Percentiles rank a stretch among this genome's conserved stretches.
These are phyloP conservation scores for Rhagonycha lutea DNA, from an alignment of 2,888 invertebrate species.

Conservation along the genomic window DNA sequence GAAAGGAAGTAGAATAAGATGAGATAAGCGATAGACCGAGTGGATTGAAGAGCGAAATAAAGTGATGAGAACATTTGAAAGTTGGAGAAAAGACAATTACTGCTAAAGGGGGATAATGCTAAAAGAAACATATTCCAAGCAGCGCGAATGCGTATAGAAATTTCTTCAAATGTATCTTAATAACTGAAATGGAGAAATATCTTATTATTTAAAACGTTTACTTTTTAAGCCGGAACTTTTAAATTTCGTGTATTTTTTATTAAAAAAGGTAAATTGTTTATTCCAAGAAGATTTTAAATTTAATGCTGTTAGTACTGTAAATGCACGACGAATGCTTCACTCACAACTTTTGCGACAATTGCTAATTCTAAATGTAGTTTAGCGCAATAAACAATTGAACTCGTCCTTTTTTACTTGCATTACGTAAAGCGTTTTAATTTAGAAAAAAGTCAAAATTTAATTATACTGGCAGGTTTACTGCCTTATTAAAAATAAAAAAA, in stretches of 20 bases:
- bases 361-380: background rate
- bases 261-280: background rate
- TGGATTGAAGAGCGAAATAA: slow-evolving; percentile 52
- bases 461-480: background rate
- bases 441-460: background rate
- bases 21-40: slow-evolving; percentile 52
- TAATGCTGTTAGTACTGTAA: background rate
- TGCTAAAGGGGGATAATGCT: slow-evolving; percentile 43
- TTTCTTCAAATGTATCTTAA: slow-evolving; percentile 28
- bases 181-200: slow-evolving; percentile 14
- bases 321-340: background rate
- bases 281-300: background rate
- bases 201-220: background rate
- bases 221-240: background rate
- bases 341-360: background rate
- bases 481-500: background rate
- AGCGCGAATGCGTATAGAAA: slow-evolving; percentile 33
- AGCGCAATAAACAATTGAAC: background rate
- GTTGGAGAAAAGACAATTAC: slow-evolving; percentile 49
- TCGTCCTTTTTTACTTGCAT: background rate
- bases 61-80: slow-evolving; percentile 53
- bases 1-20: slow-evolving; percentile 49
- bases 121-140: slow-evolving; percentile 28
- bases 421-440: background rate
- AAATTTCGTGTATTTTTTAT: background rate